Conservation (phyloP, 2,888 invertebrate species). For the Atethmia centrago region DNA sequence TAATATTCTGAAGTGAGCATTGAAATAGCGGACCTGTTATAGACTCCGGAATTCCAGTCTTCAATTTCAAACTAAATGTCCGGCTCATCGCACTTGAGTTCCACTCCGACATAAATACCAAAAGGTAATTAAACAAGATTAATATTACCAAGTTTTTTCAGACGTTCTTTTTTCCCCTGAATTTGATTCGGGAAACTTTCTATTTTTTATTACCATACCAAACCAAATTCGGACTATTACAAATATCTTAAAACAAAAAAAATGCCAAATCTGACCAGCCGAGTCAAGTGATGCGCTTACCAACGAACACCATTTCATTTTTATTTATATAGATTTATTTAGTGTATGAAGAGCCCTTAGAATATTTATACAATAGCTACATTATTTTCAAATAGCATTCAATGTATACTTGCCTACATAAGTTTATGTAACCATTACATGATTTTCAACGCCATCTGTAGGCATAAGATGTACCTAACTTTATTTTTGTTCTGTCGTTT, state of each 20-base stretch:
- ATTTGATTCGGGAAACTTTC: neutral
- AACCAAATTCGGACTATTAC: no score
- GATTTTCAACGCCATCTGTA: neutral
- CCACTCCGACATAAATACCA: neutral
- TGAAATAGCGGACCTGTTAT: slow-evolving; percentile 15
- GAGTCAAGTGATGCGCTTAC: neutral
- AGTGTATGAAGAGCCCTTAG: neutral
- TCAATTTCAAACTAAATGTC: slow-evolving; percentile 24
- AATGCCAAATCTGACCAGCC: neutral
- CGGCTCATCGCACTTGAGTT: neutral
- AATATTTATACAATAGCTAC: neutral
- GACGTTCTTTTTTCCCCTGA: neutral
- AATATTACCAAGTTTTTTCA: neutral
- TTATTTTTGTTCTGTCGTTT: neutral
- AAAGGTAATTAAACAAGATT: neutral
- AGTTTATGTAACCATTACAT: neutral
- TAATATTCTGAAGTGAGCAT: slow-evolving; percentile 26
- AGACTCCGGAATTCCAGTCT: neutral
- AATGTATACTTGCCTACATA: neutral
- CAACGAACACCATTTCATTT: neutral
- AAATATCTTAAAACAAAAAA: neutral
- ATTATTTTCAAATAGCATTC: neutral
- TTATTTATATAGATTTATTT: neutral
- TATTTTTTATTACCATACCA: no score
- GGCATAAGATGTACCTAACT: neutral